Evolutionary conservation across 1,140 invertebrate species (phyloP), one percentile per base, ranked within the genome.

Genomic region (Fopius arisanus): DNA sequence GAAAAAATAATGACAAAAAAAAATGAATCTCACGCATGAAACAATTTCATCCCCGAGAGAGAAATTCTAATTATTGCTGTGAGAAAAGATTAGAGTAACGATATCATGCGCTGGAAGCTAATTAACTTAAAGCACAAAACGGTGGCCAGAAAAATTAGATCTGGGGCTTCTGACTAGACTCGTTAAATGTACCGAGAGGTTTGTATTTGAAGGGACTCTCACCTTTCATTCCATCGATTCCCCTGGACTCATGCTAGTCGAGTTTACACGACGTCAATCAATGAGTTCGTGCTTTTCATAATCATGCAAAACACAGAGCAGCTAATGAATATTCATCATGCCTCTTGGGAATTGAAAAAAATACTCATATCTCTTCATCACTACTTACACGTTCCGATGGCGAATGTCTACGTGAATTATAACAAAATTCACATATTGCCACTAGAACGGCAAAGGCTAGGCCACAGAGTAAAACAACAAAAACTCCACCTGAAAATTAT

Each of bases 381-480:
- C 26, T 28, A 87, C 87, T 89, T 84, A 93, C 92, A 86, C 90
- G 90, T 83, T 94, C 93, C 16, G 89, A 87, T 54, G 90, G 84
- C 59, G 92, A 90, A 83, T 91, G 93, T 83, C 90, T 92, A 78
- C 91, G 92, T 0, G 93, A 92, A 84, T 94, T 95, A 89, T 94
- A 94, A 78, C 94, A 93, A 84, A 96, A 96, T 86, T 96, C 95
- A 77, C 92, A 89, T 72, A 96, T 93, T 10, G 94, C 92, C 5
- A 95, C 91, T 5, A 95, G 84, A 51, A 95, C 90, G 14, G 94
- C 93, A 37, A 94, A 89, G 2, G 91, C 91, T 21, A 96, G 85
- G 14, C 94, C 95, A 75, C 93, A 92, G 0, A 95, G 84, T 3
- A 97, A 90, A 6, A 99, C 95, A 14, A 98, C 94, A 83, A 98